phyloP scores from a whole-genome alignment of 2,888 invertebrate genomes.

The Drosophila nr. perissopoda region DNA sequence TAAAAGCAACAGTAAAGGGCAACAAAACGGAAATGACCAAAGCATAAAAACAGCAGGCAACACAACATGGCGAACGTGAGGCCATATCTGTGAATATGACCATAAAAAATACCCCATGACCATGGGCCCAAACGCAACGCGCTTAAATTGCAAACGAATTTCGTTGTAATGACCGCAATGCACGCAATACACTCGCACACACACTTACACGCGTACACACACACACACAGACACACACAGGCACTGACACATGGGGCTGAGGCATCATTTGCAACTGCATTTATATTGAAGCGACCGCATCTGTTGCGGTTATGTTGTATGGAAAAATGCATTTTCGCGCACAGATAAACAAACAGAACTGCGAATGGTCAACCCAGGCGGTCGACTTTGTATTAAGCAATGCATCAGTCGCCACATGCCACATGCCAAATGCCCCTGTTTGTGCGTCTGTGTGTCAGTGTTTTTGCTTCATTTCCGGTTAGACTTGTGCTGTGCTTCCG shows the following conservation, averaged over 20 bases:
- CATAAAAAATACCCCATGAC: constrained; percentile 60
- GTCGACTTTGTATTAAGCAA: constrained; percentile 59
- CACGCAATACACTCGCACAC: constrained; percentile 33
- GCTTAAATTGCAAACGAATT: constrained; percentile 73
- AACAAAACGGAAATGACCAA: constrained; percentile 76
- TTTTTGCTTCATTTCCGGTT: constrained; percentile 70
- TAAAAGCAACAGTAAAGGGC: constrained; percentile 18
- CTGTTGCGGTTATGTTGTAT: constrained; percentile 81
- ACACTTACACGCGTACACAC: constrained; percentile 2
- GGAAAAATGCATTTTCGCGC: constrained; percentile 81
- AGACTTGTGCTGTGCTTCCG: constrained; percentile 66
- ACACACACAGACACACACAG: neutral
- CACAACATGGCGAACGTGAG: constrained; percentile 36
- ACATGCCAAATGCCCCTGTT: constrained; percentile 5
- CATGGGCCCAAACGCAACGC: constrained; percentile 19
- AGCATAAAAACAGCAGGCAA: constrained; percentile 62
- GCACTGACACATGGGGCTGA: constrained; percentile 9
- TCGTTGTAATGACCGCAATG: constrained; percentile 77
- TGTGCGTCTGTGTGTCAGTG: constrained; percentile 24
- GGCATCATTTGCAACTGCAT: constrained; percentile 79
- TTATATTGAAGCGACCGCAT: constrained; percentile 81
- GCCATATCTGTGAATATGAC: constrained; percentile 44
- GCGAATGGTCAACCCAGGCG: constrained; percentile 25
- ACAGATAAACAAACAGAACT: constrained; percentile 73
- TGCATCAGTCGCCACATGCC: constrained; percentile 52